Base-by-base conservation (phyloP, 37 sponge, comb jelly and placozoan species). In the Tethya wilhelma region DNA sequence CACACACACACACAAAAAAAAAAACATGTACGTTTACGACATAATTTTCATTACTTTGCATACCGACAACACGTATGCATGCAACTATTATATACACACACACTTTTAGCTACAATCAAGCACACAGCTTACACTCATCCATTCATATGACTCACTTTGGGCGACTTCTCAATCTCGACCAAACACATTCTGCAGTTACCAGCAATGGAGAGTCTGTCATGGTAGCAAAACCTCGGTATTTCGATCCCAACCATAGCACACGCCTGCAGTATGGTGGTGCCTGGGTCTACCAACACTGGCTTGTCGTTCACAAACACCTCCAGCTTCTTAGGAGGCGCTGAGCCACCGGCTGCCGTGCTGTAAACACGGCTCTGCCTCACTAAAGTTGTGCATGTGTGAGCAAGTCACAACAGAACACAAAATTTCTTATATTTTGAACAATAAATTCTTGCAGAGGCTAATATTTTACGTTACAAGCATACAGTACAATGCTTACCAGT, bases 101-200 rank as follows among this genome's bases (percentile, higher is more conserved):
- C 14, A 14, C 53, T 19, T 19, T 9, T 14, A 49, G 14, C 9
- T 9, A 49, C 9, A 49, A 49, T 19, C 53, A 49, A 49, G 14
- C 9, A 49, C 53, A 19, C 53, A 19, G 53, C n/a, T n/a, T n/a
- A n/a, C 55, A 49, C 55, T 49, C 14, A 49, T 9, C 9, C 9
- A 19, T 49, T 9, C 55, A 49, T 49, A 19, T 9, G 14, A 49
- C 43, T 20, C 29, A 96, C 97, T 71, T 97, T 96, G 0, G 94
- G 82, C 25, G 87, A 79, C 42, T 96, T 93, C 83, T 98, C 99
- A 17, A 98, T 88, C 78, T 98, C 96, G 59, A 96, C 98, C 20
- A 98, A 81, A 80, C 98, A 98, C 98, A 98, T 98, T 3, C 98
- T 56, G 59, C 98, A 98, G 84, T 98, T 98, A 0, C 98, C 98